These are phyloP conservation scores for Apamea sordens DNA, from an alignment of 2,888 invertebrate genomes.

Conservation along the genomic window DNA sequence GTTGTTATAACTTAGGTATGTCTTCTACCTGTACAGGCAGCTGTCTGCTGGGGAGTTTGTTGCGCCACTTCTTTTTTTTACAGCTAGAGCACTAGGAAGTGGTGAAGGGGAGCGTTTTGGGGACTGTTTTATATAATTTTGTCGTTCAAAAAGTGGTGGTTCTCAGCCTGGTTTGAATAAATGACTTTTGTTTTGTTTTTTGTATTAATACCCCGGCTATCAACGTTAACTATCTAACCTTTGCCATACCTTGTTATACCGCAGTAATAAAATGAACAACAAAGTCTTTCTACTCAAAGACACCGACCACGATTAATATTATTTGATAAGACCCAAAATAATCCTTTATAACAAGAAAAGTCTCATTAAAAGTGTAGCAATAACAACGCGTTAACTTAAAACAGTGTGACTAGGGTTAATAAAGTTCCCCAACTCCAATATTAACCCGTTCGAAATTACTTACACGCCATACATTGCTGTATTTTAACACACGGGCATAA, in stretches of 20 bases:
- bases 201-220: background rate
- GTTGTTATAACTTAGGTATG: too few relatives aligned
- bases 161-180: too few relatives aligned
- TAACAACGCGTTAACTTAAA: constrained; percentile 63
- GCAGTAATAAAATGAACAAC: constrained; percentile 39
- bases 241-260: constrained; percentile 1
- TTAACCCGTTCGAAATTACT: constrained; percentile 58
- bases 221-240: constrained; percentile 12
- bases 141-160: too few relatives aligned
- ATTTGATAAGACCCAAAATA: constrained; percentile 59
- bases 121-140: too few relatives aligned
- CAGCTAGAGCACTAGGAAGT: too few relatives aligned
- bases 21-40: too few relatives aligned
- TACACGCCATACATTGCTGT: constrained; percentile 58
- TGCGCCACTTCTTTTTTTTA: too few relatives aligned
- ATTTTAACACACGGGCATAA: constrained; percentile 48
- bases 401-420: constrained; percentile 65
- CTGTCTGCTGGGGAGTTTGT: too few relatives aligned
- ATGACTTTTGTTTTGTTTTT: background rate
- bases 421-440: constrained; percentile 51
- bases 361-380: constrained; percentile 57
- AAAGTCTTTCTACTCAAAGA: constrained; percentile 65
- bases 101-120: too few relatives aligned
- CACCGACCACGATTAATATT: constrained; percentile 55
- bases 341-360: constrained; percentile 63